phyloP scores from a whole-genome alignment of 2,888 invertebrate genomes.

The Exocentrus adspersus region DNA sequence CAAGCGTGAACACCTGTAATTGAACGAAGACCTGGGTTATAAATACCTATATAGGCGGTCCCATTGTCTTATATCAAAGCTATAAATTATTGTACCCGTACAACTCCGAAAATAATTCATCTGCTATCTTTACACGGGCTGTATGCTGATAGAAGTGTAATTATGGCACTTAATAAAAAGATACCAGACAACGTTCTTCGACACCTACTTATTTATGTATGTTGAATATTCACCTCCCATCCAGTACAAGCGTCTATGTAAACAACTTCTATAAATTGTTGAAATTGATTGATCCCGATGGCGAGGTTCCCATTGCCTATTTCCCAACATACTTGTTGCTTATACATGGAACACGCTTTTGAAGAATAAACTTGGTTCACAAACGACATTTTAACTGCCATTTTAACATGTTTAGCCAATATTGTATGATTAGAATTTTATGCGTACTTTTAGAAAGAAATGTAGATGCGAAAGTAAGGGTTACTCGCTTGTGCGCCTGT shows the following conservation, averaged over 20 bases:
- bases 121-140: conserved; percentile 51
- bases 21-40: conserved; percentile 40
- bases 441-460: no score
- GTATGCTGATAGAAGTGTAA: conserved; percentile 51
- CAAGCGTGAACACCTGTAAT: conserved; percentile 48
- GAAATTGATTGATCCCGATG: no score
- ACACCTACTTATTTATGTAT: conserved; percentile 48
- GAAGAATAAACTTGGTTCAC: no score
- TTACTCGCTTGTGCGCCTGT: no score
- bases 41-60: conserved; percentile 42
- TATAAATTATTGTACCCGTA: conserved; percentile 48
- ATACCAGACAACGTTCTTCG: conserved; percentile 44
- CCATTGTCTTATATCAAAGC: conserved; percentile 51
- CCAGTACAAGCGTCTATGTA: conserved; percentile 51
- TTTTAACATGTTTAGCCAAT: no score
- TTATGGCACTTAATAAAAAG: conserved; percentile 54
- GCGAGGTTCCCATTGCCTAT: no score
- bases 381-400: no score
- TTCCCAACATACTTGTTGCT: no score
- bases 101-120: conserved; percentile 48
- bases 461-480: no score
- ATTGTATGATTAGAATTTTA: no score
- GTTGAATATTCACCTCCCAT: conserved; percentile 52
- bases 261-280: conserved; percentile 52
- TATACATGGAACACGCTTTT: no score